A percentile compares a stretch with the other conserved stretches of the same genome.
Evolutionary conservation across 1,140 invertebrate genomes (phyloP).

Genomic region (Neocloeon triangulifer): DNA sequence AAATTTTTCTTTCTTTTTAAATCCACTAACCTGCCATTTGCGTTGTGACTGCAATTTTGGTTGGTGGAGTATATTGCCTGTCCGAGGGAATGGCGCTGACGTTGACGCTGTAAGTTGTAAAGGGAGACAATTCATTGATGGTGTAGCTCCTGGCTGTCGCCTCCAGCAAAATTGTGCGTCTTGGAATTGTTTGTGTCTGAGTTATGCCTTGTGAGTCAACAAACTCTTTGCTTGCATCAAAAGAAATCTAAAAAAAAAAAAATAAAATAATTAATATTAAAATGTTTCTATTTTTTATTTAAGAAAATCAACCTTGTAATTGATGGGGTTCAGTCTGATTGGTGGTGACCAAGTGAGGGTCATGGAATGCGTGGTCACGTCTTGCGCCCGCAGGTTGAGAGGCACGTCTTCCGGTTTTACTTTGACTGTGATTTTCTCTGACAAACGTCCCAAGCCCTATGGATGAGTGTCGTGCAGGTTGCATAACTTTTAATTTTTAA

Average conservation of each 20-base stretch:
- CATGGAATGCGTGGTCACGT: constrained; percentile 75
- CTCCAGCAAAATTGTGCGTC: constrained; percentile 44
- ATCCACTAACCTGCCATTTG: constrained; percentile 62
- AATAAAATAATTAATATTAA: not conserved
- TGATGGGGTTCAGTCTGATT: constrained; percentile 64
- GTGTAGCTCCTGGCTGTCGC: constrained; percentile 41
- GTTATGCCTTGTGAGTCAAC: constrained; percentile 83
- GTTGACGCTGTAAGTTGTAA: constrained; percentile 87
- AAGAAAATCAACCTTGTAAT: constrained; percentile 45
- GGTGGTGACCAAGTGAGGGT: constrained; percentile 83
- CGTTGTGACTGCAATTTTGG: constrained; percentile 84
- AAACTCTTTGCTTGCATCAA: constrained; percentile 84
- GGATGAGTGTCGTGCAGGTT: too few relatives aligned
- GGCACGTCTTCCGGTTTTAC: constrained; percentile 83
- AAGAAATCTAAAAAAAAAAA: constrained; percentile 38
- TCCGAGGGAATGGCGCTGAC: constrained; percentile 75
- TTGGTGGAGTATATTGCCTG: constrained; percentile 62
- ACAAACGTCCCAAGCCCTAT: constrained; percentile 24
- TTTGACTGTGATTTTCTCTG: constrained; percentile 43
- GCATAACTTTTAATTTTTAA: too few relatives aligned
- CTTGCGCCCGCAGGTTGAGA: constrained; percentile 59
- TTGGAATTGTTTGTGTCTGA: constrained; percentile 60
- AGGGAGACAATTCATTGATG: constrained; percentile 73
- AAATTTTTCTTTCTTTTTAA: not conserved
- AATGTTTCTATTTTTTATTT: not conserved